phyloP scores from a whole-genome alignment of 2,797 vertebrate species.

The Myiothlypis coronata region DNA sequence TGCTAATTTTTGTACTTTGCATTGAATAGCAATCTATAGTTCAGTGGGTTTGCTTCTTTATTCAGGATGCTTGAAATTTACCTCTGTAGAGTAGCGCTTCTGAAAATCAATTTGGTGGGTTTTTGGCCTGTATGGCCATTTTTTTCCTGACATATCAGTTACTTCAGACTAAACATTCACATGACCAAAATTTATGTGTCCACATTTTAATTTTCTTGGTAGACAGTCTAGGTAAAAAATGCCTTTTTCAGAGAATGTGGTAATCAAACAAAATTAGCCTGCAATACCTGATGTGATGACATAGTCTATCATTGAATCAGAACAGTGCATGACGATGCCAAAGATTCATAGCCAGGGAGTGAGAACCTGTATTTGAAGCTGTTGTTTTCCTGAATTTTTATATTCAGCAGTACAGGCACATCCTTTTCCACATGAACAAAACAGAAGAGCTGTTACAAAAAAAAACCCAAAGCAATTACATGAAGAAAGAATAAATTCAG shows the following conservation, averaged over 20 bases:
- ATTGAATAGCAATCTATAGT: neutral
- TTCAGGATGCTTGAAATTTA: neutral
- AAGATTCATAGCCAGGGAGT: neutral
- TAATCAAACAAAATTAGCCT: neutral
- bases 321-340: neutral
- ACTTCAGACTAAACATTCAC: neutral
- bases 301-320: neutral
- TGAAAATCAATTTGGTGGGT: neutral
- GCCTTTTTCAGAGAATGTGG: neutral
- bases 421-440: neutral
- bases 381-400: neutral
- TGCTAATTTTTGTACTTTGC: neutral
- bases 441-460: neutral
- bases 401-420: neutral
- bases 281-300: neutral
- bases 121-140: neutral
- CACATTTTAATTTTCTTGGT: neutral
- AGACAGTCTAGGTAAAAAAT: neutral
- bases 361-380: neutral
- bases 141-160: neutral
- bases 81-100: neutral
- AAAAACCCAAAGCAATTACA: accelerated
- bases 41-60: neutral
- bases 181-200: neutral
- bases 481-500: neutral